Base-by-base conservation (phyloP, 2,888 invertebrate genomes). In the Synanthedon myopaeformis region DNA sequence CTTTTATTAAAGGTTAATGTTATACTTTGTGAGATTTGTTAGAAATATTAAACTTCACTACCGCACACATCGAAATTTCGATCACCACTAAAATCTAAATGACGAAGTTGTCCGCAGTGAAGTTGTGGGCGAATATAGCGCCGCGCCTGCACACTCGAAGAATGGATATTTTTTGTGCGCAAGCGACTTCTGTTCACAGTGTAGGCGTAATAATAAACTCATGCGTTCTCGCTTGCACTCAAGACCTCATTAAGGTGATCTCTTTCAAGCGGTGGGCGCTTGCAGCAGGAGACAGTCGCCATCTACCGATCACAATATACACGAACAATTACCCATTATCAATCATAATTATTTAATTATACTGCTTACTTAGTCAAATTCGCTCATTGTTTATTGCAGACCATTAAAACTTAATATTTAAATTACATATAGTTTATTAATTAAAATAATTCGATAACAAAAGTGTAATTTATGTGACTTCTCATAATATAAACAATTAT, bases 1-100 rank as follows among this genome's bases (percentile, higher is more conserved):
- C 83, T 85, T 83, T 81, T 79, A 82, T 85, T 79, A 81, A 79
- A 72, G 75, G 77, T 84, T 82, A 84, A 75, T 84, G 81, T 85
- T 85, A 87, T 83, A 82, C 67, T 75, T 75, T 80, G 82, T 85
- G 82, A 83, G 82, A 82, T 78, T 75, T 82, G 87, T 88, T 88
- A 88, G 84, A 84, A 76, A 79, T 82, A 85, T 87, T 87, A 86
- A 79, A 76, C 82, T 82, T 77, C 87, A 88, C 87, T 83, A 80
- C 86, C 85, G 82, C 87, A 82, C 87, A 84, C 86, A 83, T 81
- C 81, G 76, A 81, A 73, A 85, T 78, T 85, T 79, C 78, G 80
- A 82, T 79, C 82, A 86, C 82, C 82, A 87, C 87, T 87, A 35
- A 35, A 35, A 35, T 35, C 35, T 35, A 82, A 82, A 82, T 81